These are phyloP conservation scores for Episyrphus balteatus DNA, from an alignment of 1,140 invertebrate species.

Conservation along the genomic window DNA sequence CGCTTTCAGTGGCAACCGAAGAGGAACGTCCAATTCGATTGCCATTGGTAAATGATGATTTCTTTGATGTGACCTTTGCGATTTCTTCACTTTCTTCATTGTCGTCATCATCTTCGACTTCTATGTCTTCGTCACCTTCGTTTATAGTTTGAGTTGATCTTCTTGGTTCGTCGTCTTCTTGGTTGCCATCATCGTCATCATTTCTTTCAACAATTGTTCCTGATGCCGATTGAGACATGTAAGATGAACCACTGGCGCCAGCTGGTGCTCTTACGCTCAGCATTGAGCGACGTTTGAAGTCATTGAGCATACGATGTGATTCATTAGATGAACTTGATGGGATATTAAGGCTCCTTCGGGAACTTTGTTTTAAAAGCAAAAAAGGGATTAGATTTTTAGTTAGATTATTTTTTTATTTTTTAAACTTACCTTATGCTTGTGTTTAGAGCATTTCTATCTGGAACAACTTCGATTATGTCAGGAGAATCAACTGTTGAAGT, in stretches of 20 bases:
- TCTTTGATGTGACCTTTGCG: background rate
- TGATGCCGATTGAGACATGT: background rate
- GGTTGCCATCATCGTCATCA: constrained; percentile 13
- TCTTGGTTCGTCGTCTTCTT: constrained; percentile 8
- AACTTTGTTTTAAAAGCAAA: too few species aligned
- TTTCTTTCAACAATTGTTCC: constrained; percentile 11
- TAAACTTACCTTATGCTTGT: too few species aligned
- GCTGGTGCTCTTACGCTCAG: background rate
- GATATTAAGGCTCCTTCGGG: too few species aligned
- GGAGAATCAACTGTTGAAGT: too few species aligned
- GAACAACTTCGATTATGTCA: too few species aligned
- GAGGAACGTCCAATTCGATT: background rate
- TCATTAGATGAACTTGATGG: too few species aligned
- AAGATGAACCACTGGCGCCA: background rate
- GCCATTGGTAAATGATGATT: background rate
- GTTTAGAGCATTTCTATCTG: too few species aligned
- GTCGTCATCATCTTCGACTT: constrained; percentile 3
- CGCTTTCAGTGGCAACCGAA: constrained; percentile 2
- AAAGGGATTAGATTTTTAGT: too few species aligned
- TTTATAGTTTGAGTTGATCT: constrained; percentile 1
- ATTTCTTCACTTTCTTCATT: constrained; percentile 13
- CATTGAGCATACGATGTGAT: too few species aligned
- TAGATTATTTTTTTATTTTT: too few species aligned
- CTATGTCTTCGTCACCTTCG: constrained; percentile 1
- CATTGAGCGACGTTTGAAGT: too few species aligned